Evolutionary conservation across 2,888 invertebrate species (phyloP), one percentile per base, ranked within the genome.

Genomic region (Melanotus villosus): DNA sequence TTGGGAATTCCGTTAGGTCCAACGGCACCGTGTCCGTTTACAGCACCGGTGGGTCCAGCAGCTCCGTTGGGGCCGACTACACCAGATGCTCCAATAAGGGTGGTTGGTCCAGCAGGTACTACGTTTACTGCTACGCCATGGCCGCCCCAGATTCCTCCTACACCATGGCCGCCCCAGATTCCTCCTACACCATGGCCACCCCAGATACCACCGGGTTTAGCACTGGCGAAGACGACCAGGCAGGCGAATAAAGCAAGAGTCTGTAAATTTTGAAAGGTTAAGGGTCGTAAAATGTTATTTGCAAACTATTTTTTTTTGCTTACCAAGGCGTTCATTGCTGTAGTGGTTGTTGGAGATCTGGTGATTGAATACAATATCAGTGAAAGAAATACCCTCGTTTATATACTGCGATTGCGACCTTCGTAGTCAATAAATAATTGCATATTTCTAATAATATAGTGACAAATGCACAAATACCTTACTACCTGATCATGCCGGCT

Each of bases 71-170:
- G 32, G 10, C 38, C 45, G 3, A 65, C 64, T 14, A 65, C 65
- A 7, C 71, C 71, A n/a, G 71, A 68, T 26, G 59, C 52, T 9
- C 71, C 68, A 0, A 62, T 34, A 54, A 60, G 30, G n/a, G n/a
- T n/a, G n/a, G n/a, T n/a, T n/a, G n/a, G n/a, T n/a, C n/a, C n/a
- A n/a, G n/a, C n/a, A n/a, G 58, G 58, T 21, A 58, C 58, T 19
- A 23, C 58, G 5, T 9, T 32, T n/a, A n/a, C n/a, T n/a, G n/a
- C n/a, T n/a, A n/a, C n/a, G n/a, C n/a, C n/a, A n/a, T n/a, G n/a
- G n/a, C n/a, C n/a, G n/a, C n/a, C n/a, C n/a, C n/a, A n/a, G n/a
- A n/a, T n/a, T n/a, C n/a, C n/a, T n/a, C n/a, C n/a, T n/a, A n/a
- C n/a, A n/a, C n/a, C 34, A 10, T 34, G 34, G 4, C 32, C 34